phyloP scores from a whole-genome alignment of 2,888 invertebrate species.

The Calliphora vomitoria region DNA sequence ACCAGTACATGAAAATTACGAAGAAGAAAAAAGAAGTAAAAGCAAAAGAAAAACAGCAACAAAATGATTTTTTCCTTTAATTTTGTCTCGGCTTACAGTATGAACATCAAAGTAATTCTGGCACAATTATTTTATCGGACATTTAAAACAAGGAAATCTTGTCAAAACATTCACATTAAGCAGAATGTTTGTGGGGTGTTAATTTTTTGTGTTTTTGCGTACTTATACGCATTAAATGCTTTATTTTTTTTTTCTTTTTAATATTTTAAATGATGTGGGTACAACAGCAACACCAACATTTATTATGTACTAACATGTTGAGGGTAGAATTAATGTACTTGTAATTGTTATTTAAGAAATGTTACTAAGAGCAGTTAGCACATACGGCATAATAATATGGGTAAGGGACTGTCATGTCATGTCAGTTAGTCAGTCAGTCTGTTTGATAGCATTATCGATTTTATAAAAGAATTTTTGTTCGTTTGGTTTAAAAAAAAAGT shows the following conservation, averaged over 20 bases:
- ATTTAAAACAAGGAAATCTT: conserved; percentile 57
- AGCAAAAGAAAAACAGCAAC: conserved; percentile 14
- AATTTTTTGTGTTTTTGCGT: not conserved
- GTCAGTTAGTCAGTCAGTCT: not conserved
- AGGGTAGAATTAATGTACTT: conserved; percentile 43
- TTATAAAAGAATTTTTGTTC: not conserved
- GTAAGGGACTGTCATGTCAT: not conserved
- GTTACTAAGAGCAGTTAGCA: not conserved
- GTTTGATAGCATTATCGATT: not conserved
- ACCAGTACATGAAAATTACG: not conserved
- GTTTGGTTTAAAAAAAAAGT: too few relatives aligned
- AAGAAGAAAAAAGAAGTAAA: not conserved
- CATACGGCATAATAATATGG: not conserved
- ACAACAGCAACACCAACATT: conserved; percentile 17
- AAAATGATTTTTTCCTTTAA: conserved; percentile 37
- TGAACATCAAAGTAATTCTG: conserved; percentile 59
- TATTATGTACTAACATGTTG: not conserved
- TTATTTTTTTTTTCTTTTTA: not conserved
- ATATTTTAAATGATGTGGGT: conserved; percentile 52
- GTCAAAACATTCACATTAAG: conserved; percentile 55
- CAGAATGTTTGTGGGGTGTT: conserved; percentile 25
- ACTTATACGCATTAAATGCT: conserved; percentile 25
- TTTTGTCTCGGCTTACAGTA: conserved; percentile 48
- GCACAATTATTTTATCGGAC: conserved; percentile 65
- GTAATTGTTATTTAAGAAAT: conserved; percentile 50